A percentile compares a stretch with the other conserved stretches of the same genome.
phyloP scores from a whole-genome alignment of 2,797 vertebrate species.

The Hyperoplus lanceolatus region DNA sequence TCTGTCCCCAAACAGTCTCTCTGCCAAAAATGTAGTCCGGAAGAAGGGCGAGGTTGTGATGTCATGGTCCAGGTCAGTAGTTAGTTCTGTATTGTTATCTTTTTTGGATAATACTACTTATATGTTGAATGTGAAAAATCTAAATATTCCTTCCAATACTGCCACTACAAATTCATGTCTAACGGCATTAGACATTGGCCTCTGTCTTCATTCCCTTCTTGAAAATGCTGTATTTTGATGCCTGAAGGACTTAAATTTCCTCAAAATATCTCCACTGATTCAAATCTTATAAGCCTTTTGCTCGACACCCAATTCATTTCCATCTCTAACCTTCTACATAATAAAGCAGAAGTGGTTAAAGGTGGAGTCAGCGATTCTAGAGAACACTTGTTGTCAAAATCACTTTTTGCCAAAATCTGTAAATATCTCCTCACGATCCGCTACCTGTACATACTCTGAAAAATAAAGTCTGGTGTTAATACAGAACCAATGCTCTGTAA shows the following conservation, averaged over 20 bases:
- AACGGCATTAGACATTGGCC: not conserved
- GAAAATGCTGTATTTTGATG: not conserved
- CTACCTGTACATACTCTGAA: too few relatives aligned
- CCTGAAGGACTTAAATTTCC: not conserved
- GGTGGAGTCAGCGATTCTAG: too few relatives aligned
- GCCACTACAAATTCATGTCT: not conserved
- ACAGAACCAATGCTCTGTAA: too few relatives aligned
- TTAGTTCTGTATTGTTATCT: not conserved
- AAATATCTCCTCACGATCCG: too few relatives aligned
- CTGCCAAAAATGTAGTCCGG: constrained; percentile 94
- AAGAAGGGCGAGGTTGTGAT: constrained; percentile 95
- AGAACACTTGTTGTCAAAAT: too few relatives aligned
- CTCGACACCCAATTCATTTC: not conserved
- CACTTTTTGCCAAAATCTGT: too few relatives aligned
- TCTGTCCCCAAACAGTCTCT: constrained; percentile 87
- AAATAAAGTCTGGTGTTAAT: too few relatives aligned
- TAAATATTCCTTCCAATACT: not conserved
- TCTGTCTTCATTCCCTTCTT: not conserved
- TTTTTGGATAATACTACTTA: not conserved
- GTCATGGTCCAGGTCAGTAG: constrained; percentile 94
- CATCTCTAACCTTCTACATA: not conserved
- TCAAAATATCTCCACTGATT: not conserved
- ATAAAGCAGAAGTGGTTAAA: not conserved
- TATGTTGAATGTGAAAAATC: not conserved
- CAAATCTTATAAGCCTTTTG: not conserved